Conservation (phyloP, 2,113 vertebrate species). For the Trematomus loennbergii region DNA sequence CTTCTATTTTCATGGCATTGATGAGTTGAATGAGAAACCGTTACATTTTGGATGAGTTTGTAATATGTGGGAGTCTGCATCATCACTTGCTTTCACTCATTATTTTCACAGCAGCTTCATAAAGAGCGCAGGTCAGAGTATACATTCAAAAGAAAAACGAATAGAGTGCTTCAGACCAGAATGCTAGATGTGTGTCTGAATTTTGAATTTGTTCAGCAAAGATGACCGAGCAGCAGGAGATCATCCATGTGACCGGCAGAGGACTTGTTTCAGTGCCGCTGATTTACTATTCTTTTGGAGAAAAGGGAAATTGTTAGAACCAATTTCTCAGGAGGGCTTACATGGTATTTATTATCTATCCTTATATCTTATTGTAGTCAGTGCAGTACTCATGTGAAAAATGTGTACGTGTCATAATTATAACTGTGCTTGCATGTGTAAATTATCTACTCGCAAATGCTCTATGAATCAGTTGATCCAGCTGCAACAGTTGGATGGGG, state of each 20-base stretch:
- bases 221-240: background rate
- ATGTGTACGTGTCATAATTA: background rate
- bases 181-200: background rate
- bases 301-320: background rate
- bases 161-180: background rate
- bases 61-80: slow-evolving; percentile 48
- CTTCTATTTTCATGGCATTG: slow-evolving; percentile 8
- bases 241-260: background rate
- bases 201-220: slow-evolving; percentile 3
- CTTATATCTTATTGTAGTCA: background rate
- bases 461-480: background rate
- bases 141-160: background rate
- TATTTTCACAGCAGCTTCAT: slow-evolving; percentile 24
- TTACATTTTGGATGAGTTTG: slow-evolving; percentile 56
- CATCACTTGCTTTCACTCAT: slow-evolving; percentile 36
- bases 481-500: background rate
- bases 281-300: background rate
- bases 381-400: too few relatives aligned
- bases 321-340: background rate
- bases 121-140: slow-evolving; percentile 9
- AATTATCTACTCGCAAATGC: background rate
- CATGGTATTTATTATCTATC: background rate
- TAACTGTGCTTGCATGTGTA: background rate
- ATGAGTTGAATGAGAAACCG: slow-evolving; percentile 52
- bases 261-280: background rate